phyloP scores from a whole-genome alignment of 2,888 invertebrate genomes.

The Catocala nupta region DNA sequence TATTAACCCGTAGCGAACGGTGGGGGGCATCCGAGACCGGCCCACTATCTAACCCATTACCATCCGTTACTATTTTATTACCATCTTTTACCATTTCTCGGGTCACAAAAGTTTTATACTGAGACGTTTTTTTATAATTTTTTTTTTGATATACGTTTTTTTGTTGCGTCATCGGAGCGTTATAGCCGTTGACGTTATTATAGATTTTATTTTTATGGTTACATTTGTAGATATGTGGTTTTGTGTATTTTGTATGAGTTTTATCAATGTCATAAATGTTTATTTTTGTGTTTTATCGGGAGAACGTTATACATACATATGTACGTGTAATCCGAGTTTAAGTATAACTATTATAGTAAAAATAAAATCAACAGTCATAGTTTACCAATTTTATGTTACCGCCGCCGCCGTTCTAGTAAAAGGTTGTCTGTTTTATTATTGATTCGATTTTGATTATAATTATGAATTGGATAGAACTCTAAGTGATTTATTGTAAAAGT shows the following conservation, averaged over 20 bases:
- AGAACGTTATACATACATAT: conserved; percentile 34
- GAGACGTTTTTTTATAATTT: conserved; percentile 34
- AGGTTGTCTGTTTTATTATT: conserved; percentile 26
- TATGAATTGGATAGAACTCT: conserved; percentile 30
- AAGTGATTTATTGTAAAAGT: no score
- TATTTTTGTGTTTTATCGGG: conserved; percentile 32
- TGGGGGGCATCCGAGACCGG: conserved; percentile 48
- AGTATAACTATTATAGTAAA: conserved; percentile 15
- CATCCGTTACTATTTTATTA: conserved; percentile 69
- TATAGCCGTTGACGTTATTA: conserved; percentile 41
- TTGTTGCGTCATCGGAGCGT: conserved; percentile 29
- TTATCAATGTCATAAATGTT: conserved; percentile 44
- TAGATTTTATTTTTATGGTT: conserved; percentile 40
- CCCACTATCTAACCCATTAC: conserved; percentile 60
- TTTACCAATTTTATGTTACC: conserved; percentile 23
- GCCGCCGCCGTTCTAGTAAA: conserved; percentile 13
- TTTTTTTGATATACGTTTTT: conserved; percentile 45
- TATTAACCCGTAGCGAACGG: conserved; percentile 45
- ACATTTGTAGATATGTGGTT: conserved; percentile 19
- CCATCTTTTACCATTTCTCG: conserved; percentile 59
- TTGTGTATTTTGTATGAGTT: conserved; percentile 21
- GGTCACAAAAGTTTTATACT: conserved; percentile 52
- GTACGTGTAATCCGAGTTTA: conserved; percentile 29
- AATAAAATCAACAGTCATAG: conserved; percentile 23
- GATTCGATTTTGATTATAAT: conserved; percentile 28